These are phyloP conservation scores for Microcebus tavaratra DNA, from an alignment of 2,113 vertebrate genomes.

Conservation along the genomic window DNA sequence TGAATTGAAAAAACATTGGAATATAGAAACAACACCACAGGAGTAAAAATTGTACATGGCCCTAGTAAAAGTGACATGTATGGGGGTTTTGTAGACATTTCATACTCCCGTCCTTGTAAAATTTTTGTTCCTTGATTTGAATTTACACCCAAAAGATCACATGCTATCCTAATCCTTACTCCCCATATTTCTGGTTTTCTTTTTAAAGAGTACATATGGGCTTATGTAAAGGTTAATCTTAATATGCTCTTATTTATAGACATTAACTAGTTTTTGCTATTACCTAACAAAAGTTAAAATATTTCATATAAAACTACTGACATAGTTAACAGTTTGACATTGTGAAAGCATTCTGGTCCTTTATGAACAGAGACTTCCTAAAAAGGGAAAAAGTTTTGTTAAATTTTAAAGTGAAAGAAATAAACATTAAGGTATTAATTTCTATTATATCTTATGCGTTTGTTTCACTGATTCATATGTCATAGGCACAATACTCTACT, in stretches of 20 bases:
- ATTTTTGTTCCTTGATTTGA: neutral
- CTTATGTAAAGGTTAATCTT: neutral
- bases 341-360: neutral
- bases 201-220: neutral
- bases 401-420: neutral
- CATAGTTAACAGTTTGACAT: neutral
- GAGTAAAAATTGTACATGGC: neutral
- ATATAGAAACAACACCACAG: neutral
- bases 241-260: neutral
- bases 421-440: neutral
- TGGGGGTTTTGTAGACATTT: neutral
- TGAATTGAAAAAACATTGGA: neutral
- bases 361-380: neutral
- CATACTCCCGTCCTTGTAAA: neutral
- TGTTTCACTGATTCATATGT: neutral
- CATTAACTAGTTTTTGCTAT: neutral
- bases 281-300: neutral
- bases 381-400: neutral
- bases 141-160: rapidly evolving
- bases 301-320: neutral
- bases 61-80: neutral
- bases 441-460: neutral
- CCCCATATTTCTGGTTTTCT: neutral
- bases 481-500: neutral
- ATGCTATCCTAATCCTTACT: neutral